Evolutionary conservation across 2,888 invertebrate species (phyloP).

Genomic region (Eueremaeus valkanovi): DNA sequence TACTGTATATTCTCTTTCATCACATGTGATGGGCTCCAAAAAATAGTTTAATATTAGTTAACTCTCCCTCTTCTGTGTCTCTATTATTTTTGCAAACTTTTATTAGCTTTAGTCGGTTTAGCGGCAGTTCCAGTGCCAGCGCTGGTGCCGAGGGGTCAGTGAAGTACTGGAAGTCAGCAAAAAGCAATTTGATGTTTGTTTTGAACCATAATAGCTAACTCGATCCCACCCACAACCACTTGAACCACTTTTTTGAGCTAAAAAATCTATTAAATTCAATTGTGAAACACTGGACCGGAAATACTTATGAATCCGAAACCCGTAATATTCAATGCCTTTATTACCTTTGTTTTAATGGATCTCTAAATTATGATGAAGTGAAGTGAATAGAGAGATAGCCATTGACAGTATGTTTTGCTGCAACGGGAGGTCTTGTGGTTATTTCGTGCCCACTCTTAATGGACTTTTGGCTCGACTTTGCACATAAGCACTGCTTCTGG

Average conservation of each 20-base stretch:
- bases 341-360: constrained; percentile 22
- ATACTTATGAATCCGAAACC: not conserved
- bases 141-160: constrained; percentile 7
- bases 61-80: not conserved
- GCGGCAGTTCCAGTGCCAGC: not conserved
- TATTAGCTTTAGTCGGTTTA: not conserved
- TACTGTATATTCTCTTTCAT: not conserved
- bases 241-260: not conserved
- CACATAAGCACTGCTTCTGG: not conserved
- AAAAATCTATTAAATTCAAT: constrained; percentile 16
- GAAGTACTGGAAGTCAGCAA: not conserved
- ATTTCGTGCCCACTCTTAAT: not conserved
- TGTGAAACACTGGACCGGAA: constrained; percentile 11
- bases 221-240: not conserved
- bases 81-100: not conserved
- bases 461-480: not conserved
- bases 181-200: constrained; percentile 1
- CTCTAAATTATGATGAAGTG: not conserved
- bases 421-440: constrained; percentile 20
- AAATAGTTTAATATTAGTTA: constrained; percentile 9
- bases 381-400: not conserved
- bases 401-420: not conserved
- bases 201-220: not conserved
- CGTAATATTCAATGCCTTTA: constrained; percentile 18
- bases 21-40: not conserved